Percentiles rank a stretch among this genome's conserved stretches.
These are phyloP conservation scores for Melolontha melolontha DNA, from an alignment of 2,888 invertebrate genomes.

Conservation along the genomic window DNA sequence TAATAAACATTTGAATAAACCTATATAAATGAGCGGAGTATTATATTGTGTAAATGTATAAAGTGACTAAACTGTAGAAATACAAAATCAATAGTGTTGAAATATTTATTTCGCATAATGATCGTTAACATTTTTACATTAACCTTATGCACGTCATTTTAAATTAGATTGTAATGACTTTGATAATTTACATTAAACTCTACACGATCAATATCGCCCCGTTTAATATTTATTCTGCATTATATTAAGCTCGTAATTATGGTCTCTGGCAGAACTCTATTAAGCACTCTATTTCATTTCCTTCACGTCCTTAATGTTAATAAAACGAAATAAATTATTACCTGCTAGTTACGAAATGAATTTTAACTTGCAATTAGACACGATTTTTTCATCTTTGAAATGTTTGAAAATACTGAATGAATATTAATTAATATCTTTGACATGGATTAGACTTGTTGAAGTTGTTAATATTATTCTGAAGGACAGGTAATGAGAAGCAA, in stretches of 20 bases:
- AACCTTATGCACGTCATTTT: constrained; percentile 31
- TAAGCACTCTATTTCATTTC: constrained; percentile 34
- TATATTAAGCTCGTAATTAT: constrained; percentile 33
- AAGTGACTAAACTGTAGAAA: background rate
- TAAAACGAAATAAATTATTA: constrained; percentile 28
- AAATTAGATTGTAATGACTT: constrained; percentile 35
- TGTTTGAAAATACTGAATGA: too few species aligned
- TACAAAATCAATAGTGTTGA: constrained; percentile 28
- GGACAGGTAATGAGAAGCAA: too few species aligned
- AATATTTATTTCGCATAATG: constrained; percentile 26
- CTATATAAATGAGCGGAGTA: too few species aligned
- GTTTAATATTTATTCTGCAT: constrained; percentile 33
- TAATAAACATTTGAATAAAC: too few species aligned
- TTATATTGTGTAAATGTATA: too few species aligned
- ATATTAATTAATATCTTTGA: too few species aligned
- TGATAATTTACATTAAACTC: constrained; percentile 30
- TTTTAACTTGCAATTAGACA: constrained; percentile 34
- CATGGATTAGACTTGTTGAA: too few species aligned
- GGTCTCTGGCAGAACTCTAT: constrained; percentile 30
- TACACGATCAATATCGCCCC: constrained; percentile 25
- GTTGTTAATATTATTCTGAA: too few species aligned
- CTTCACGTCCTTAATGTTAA: constrained; percentile 28
- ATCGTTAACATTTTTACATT: constrained; percentile 26
- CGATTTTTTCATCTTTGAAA: background rate
- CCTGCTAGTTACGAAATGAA: constrained; percentile 26